Base-by-base conservation (phyloP, 1,140 invertebrate species). In the Atta cephalotes region DNA sequence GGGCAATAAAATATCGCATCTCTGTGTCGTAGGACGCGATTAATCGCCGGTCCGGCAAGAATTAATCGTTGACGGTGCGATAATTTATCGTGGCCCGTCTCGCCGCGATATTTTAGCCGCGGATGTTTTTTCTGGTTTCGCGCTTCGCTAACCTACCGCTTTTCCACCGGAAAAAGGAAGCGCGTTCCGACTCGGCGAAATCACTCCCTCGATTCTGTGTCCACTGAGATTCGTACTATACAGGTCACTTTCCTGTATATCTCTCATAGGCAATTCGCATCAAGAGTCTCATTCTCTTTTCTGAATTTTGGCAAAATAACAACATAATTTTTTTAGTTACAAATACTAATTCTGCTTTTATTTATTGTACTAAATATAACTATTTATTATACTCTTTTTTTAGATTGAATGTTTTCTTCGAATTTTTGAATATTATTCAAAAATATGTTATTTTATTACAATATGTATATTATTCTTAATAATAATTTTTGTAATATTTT, bases 81-180 rank as follows among this genome's bases (percentile, higher is more conserved):
- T 90, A 87, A 90, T 90, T 89, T 89, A 90, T 90, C 74, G 88
- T 28, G 6, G 35, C 31, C 51, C 28, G 74, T 39, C 56, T 28
- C 85, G 74, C 88, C 53, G 62, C 66, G 85, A 90, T 90, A 90
- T 90, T 90, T 90, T 79, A 90, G 45, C 74, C 49, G 51, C 45
- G 74, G 56, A 60, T 80, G 79, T 79, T 90, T 90, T 90, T 85
- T 78, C 66, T 62, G 68, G 78, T 60, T 51, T 63, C 53, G 66
- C 81, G 45, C 76, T 71, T 80, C 68, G 88, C 77, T 90, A 87
- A 89, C 79, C 68, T 71, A 71, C 65, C 58, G 53, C 3, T 85
- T 90, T 87, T 78, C 74, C 51, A 7, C 80, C 71, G 60, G 68
- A 74, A 39, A 28, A 49, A 56, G 53, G 58, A 89, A 87, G 79